phyloP scores from a whole-genome alignment of 1,140 invertebrate species.

The Leptinotarsa undecemlineata region DNA sequence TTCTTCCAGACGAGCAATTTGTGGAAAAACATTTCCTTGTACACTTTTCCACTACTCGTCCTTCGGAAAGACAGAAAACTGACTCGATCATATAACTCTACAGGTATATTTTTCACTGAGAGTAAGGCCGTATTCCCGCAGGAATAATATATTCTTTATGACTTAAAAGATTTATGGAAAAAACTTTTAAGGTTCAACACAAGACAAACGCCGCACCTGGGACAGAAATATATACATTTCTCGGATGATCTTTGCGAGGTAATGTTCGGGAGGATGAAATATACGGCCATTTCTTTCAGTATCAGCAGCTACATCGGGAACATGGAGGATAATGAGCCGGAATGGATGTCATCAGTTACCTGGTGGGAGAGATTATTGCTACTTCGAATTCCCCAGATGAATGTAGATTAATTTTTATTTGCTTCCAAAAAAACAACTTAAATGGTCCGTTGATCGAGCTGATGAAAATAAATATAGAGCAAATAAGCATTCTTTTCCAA shows the following conservation, averaged over 20 bases:
- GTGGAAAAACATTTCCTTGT: too few species aligned
- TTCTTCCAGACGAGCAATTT: too few species aligned
- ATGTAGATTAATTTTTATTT: too few species aligned
- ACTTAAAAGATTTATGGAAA: constrained; percentile 24
- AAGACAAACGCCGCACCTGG: constrained; percentile 23
- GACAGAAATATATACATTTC: constrained; percentile 25
- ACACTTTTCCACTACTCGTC: too few species aligned
- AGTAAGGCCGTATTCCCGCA: constrained; percentile 8
- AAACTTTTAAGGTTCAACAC: constrained; percentile 24
- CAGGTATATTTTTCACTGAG: constrained; percentile 15
- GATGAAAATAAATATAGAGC: too few species aligned
- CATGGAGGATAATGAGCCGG: background rate
- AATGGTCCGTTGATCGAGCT: too few species aligned
- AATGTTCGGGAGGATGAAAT: constrained; percentile 9
- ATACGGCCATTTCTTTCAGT: background rate
- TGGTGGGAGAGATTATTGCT: too few species aligned
- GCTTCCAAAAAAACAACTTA: too few species aligned
- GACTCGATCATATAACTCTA: constrained; percentile 18
- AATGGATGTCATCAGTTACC: constrained; percentile 1
- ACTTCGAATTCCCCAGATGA: too few species aligned
- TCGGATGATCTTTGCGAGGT: constrained; percentile 13
- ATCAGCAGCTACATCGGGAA: background rate
- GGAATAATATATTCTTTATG: constrained; percentile 27
- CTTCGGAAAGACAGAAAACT: background rate
- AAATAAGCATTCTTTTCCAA: too few species aligned